phyloP scores from a whole-genome alignment of 2,113 vertebrate genomes.

The Ceyx margarethae region DNA sequence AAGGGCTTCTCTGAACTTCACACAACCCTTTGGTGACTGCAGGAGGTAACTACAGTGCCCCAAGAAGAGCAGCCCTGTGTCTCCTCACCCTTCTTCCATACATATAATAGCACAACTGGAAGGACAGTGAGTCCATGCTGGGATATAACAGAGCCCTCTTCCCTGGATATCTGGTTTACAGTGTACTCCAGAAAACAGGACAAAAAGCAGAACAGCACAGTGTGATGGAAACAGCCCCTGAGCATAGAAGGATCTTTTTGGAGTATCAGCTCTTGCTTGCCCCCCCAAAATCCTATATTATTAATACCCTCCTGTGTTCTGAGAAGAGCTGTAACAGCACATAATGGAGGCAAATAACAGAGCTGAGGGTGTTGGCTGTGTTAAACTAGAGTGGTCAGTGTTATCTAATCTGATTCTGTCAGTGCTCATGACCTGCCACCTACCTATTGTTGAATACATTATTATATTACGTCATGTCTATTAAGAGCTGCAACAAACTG shows the following conservation, averaged over 20 bases:
- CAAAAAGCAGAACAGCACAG: neutral
- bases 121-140: rapidly evolving
- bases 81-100: neutral
- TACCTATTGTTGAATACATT: neutral
- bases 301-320: neutral
- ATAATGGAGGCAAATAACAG: neutral
- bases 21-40: neutral
- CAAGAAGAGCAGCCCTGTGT: neutral
- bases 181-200: neutral
- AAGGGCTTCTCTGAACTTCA: neutral
- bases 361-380: neutral
- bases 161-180: neutral
- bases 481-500: slow-evolving; percentile 26
- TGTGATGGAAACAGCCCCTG: neutral
- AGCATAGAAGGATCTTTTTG: neutral
- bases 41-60: neutral
- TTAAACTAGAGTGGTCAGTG: neutral
- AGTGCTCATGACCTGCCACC: slow-evolving; percentile 4
- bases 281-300: neutral
- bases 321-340: neutral
- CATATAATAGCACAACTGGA: neutral
- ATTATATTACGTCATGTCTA: slow-evolving; percentile 31
- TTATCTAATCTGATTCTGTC: neutral
- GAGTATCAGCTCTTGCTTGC: neutral
- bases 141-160: neutral